These are phyloP conservation scores for Hylaeus volcanicus DNA, from an alignment of 1,140 invertebrate genomes.

Conservation along the genomic window DNA sequence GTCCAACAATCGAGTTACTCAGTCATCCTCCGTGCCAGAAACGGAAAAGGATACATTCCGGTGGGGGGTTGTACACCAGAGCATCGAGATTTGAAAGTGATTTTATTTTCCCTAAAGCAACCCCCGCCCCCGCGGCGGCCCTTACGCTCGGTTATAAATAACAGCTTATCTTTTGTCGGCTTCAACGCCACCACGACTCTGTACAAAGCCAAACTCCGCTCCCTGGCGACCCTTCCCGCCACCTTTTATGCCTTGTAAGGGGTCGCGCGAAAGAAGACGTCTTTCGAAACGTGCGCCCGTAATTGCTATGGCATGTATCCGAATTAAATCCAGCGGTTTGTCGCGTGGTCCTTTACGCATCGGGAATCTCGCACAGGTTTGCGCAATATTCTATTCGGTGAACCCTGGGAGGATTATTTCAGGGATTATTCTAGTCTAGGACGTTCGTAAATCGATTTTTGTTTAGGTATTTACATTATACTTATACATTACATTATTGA, in stretches of 20 bases:
- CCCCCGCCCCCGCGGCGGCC: slow-evolving; percentile 37
- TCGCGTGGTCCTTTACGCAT: slow-evolving; percentile 40
- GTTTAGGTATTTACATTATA: too few relatives aligned
- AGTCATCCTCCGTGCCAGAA: background rate
- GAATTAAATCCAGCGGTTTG: slow-evolving; percentile 66
- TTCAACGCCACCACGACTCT: slow-evolving; percentile 65
- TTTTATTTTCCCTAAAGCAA: slow-evolving; percentile 62
- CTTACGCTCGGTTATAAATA: slow-evolving; percentile 74
- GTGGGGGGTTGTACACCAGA: slow-evolving; percentile 23
- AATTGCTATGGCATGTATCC: slow-evolving; percentile 71
- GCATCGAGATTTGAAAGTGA: slow-evolving; percentile 41
- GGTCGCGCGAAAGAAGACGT: slow-evolving; percentile 64
- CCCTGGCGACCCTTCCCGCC: slow-evolving; percentile 39
- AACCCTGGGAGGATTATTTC: background rate
- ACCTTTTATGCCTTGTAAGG: slow-evolving; percentile 61
- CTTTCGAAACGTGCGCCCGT: slow-evolving; percentile 69
- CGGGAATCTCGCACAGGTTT: slow-evolving; percentile 18
- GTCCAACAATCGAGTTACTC: background rate
- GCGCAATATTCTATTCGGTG: background rate
- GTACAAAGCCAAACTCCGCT: slow-evolving; percentile 68
- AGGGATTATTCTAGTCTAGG: too few relatives aligned
- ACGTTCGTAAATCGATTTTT: too few relatives aligned
- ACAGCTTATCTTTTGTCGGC: slow-evolving; percentile 74
- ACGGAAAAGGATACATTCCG: slow-evolving; percentile 13
- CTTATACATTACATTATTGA: too few relatives aligned